A percentile compares a stretch with the other conserved stretches of the same genome.
phyloP scores from a whole-genome alignment of 37 sponge, comb jelly and placozoan genomes.

The Eunapius fragilis region DNA sequence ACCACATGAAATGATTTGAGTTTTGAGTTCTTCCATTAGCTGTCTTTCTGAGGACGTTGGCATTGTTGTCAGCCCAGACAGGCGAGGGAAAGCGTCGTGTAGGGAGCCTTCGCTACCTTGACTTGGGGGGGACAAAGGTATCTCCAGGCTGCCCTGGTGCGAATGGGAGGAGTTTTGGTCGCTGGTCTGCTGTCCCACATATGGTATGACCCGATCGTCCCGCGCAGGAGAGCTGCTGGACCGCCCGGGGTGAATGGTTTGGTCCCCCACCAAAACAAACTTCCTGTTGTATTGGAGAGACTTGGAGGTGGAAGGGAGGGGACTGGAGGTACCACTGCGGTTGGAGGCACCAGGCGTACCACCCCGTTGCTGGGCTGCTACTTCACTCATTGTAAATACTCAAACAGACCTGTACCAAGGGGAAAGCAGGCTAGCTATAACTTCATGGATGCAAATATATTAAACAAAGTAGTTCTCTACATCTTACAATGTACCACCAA shows the following conservation, averaged over 20 bases:
- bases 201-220: not conserved
- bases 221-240: not conserved
- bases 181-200: not conserved
- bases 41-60: not conserved
- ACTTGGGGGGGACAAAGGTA: not conserved
- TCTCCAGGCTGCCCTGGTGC: not conserved
- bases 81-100: not conserved
- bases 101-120: not conserved
- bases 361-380: not conserved
- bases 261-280: not conserved
- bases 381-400: not conserved
- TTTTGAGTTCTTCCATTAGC: constrained; percentile 36
- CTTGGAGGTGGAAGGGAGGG: not conserved
- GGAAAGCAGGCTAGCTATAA: too few species aligned
- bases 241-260: not conserved
- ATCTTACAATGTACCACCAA: too few species aligned
- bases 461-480: too few species aligned
- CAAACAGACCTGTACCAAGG: not conserved
- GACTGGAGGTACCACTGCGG: not conserved
- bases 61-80: not conserved
- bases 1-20: constrained; percentile 27
- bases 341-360: not conserved
- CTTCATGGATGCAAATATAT: too few species aligned
- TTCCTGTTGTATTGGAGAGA: not conserved
- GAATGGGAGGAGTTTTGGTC: not conserved